Conservation (phyloP, 2,888 invertebrate species). For the Trisateles emortualis region DNA sequence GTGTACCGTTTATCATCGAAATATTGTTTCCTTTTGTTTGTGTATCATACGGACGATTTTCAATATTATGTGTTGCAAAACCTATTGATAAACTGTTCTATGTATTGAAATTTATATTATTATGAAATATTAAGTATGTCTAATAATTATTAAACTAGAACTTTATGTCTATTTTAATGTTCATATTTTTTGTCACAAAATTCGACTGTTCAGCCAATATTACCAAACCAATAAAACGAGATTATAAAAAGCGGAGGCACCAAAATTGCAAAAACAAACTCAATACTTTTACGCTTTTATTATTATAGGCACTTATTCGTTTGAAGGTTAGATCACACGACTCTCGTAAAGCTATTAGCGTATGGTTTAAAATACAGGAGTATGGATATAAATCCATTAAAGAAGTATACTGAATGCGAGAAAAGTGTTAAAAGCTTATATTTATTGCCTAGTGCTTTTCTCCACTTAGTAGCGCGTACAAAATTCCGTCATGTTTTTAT, state of each 20-base stretch:
- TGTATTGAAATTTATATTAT: no score
- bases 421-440: neutral
- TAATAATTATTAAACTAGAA: no score
- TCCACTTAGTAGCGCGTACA: neutral
- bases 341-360: slow-evolving; percentile 46
- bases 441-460: neutral
- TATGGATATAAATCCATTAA: neutral
- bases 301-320: slow-evolving; percentile 56
- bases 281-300: slow-evolving; percentile 51
- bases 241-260: slow-evolving; percentile 47
- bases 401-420: neutral
- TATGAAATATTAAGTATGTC: no score
- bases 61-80: no score
- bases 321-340: slow-evolving; percentile 51
- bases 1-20: slow-evolving; percentile 51
- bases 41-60: slow-evolving; percentile 8
- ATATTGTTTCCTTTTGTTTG: slow-evolving; percentile 26
- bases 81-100: no score
- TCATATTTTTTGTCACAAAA: neutral
- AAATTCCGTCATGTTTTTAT: slow-evolving; percentile 1
- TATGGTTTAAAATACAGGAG: slow-evolving; percentile 41
- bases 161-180: neutral
- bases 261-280: slow-evolving; percentile 55
- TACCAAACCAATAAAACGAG: slow-evolving; percentile 48
- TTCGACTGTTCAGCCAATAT: slow-evolving; percentile 17